Conservation (phyloP, 2,797 vertebrate species). For the Sylvia borin region DNA sequence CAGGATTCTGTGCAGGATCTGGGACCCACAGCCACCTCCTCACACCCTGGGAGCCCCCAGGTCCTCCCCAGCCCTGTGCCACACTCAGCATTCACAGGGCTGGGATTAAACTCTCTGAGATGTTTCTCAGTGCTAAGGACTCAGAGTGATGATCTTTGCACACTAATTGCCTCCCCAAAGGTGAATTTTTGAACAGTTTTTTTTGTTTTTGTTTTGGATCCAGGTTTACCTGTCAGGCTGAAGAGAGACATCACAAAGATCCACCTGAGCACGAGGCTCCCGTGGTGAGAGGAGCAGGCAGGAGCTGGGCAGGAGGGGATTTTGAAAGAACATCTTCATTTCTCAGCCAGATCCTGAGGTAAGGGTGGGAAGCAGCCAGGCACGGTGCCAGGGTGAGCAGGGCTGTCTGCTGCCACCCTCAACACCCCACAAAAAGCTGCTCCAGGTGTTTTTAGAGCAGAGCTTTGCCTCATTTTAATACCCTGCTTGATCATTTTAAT, state of each 20-base stretch:
- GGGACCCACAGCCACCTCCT: accelerated
- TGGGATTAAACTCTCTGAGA: neutral
- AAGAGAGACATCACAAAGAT: neutral
- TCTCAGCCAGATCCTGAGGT: neutral
- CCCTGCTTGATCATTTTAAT: too few species aligned
- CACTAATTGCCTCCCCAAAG: neutral
- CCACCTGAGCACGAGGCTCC: neutral
- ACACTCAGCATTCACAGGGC: neutral
- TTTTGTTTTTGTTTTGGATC: neutral
- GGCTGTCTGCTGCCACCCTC: neutral
- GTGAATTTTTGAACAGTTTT: neutral
- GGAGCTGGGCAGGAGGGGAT: neutral
- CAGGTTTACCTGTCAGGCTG: neutral
- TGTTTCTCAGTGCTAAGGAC: neutral
- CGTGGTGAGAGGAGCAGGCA: neutral
- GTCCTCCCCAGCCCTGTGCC: neutral
- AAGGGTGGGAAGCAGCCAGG: accelerated
- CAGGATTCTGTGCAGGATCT: accelerated
- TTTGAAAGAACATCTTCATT: neutral
- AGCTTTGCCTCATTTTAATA: neutral
- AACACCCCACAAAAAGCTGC: neutral
- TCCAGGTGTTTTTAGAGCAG: neutral
- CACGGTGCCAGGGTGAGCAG: neutral
- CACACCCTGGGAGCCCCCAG: accelerated
- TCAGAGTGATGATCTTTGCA: neutral